These are phyloP conservation scores for Sesia bembeciformis DNA, from an alignment of 2,888 invertebrate genomes.

Conservation along the genomic window DNA sequence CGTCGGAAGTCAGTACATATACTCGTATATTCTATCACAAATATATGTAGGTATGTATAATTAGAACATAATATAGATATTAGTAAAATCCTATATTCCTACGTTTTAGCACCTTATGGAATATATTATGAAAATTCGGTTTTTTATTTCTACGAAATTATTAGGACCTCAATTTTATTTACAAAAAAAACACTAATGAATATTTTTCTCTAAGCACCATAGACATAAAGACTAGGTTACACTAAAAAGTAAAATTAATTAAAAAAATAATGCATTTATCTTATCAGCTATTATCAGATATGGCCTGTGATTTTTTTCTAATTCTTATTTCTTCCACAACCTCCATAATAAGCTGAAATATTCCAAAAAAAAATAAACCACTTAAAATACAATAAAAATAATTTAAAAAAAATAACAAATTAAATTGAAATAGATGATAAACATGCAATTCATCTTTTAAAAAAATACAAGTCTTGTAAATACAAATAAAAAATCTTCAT, in stretches of 20 bases:
- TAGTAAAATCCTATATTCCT: slow-evolving; percentile 2
- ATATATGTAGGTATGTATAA: too few species aligned
- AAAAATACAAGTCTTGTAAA: too few species aligned
- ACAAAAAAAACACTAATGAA: not conserved
- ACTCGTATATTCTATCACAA: too few species aligned
- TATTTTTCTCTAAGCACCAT: not conserved
- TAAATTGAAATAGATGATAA: too few species aligned
- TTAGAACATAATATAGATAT: slow-evolving; percentile 5
- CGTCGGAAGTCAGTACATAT: too few species aligned
- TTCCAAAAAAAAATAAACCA: slow-evolving; percentile 12
- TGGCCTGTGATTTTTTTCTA: slow-evolving; percentile 63
- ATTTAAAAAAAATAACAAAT: too few species aligned
- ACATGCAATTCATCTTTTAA: too few species aligned
- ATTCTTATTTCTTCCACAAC: slow-evolving; percentile 72
- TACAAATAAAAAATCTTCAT: too few species aligned
- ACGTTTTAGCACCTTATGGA: slow-evolving; percentile 8
- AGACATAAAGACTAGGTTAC: not conserved
- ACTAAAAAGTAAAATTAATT: not conserved
- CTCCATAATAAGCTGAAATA: slow-evolving; percentile 71
- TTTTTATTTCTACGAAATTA: not conserved
- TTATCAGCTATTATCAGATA: slow-evolving; percentile 41
- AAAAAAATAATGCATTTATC: not conserved
- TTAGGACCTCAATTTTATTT: not conserved
- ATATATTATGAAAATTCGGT: slow-evolving; percentile 1
- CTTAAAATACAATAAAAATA: not conserved